Percentiles rank a stretch among this genome's conserved stretches.
Evolutionary conservation across 2,797 vertebrate genomes (phyloP).

Genomic region (Cheirogaleus major): DNA sequence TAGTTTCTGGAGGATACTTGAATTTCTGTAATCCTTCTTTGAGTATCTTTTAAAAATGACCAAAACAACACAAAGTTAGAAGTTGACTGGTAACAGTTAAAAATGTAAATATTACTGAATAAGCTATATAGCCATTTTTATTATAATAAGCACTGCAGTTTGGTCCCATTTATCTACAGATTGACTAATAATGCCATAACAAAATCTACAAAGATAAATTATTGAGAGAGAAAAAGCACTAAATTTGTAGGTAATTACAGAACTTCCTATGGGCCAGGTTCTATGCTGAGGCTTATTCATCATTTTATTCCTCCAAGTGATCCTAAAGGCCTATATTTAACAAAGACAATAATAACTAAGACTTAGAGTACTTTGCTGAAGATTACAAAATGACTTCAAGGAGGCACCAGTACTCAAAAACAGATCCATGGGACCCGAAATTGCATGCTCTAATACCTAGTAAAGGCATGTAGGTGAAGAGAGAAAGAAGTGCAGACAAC

Average conservation of each 20-base stretch:
- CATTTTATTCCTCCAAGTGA: neutral
- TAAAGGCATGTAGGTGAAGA: neutral
- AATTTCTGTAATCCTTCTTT: slow-evolving; percentile 86
- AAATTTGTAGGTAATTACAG: neutral
- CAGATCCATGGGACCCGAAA: neutral
- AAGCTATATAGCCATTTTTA: neutral
- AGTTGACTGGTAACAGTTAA: neutral
- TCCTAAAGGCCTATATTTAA: neutral
- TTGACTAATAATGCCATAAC: neutral
- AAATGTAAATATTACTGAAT: neutral
- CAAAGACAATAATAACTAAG: neutral
- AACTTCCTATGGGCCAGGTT: neutral
- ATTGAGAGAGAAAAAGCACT: neutral
- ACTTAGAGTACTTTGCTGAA: neutral
- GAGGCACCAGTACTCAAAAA: neutral
- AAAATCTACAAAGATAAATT: slow-evolving; percentile 7
- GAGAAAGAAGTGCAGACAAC: neutral
- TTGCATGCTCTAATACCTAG: neutral
- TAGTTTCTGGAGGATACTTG: slow-evolving; percentile 82
- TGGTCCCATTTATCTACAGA: neutral
- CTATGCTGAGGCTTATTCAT: neutral
- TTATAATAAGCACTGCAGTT: neutral
- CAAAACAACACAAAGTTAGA: slow-evolving; percentile 34
- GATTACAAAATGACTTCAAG: neutral
- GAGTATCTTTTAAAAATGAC: slow-evolving; percentile 85